Percentiles rank a stretch among this genome's conserved stretches.
Conservation (phyloP, 2,888 invertebrate genomes). For the Bimastos eiseni region DNA sequence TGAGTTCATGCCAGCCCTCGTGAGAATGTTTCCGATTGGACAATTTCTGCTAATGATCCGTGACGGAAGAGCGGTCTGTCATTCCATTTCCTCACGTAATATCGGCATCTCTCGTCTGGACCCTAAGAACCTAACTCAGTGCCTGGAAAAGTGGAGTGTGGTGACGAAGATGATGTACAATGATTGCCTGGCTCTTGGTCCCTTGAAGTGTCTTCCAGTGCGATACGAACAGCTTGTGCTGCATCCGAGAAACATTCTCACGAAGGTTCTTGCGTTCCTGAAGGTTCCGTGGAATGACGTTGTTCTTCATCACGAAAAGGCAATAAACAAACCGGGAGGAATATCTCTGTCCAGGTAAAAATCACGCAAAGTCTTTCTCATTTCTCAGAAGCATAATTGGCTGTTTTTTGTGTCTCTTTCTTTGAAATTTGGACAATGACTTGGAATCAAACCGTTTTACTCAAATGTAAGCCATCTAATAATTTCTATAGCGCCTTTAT, state of each 20-base stretch:
- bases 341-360: conserved; percentile 89
- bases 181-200: conserved; percentile 54
- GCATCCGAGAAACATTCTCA: conserved; percentile 76
- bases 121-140: conserved; percentile 84
- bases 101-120: conserved; percentile 91
- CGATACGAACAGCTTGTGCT: conserved; percentile 96
- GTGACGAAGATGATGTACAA: conserved; percentile 85
- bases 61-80: conserved; percentile 96
- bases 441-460: no score
- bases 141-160: conserved; percentile 93
- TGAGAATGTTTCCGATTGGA: conserved; percentile 92
- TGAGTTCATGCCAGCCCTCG: conserved; percentile 91
- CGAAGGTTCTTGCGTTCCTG: conserved; percentile 81
- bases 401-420: no score
- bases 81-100: conserved; percentile 95
- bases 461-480: no score
- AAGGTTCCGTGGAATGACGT: conserved; percentile 92
- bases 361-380: no score
- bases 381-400: no score
- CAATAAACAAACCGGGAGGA: conserved; percentile 91
- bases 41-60: conserved; percentile 98
- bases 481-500: no score
- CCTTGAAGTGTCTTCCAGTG: conserved; percentile 75
- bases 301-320: conserved; percentile 94
- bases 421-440: no score